Base-by-base conservation (phyloP, 2,113 vertebrate species). In the Rhinolophus sinicus region DNA sequence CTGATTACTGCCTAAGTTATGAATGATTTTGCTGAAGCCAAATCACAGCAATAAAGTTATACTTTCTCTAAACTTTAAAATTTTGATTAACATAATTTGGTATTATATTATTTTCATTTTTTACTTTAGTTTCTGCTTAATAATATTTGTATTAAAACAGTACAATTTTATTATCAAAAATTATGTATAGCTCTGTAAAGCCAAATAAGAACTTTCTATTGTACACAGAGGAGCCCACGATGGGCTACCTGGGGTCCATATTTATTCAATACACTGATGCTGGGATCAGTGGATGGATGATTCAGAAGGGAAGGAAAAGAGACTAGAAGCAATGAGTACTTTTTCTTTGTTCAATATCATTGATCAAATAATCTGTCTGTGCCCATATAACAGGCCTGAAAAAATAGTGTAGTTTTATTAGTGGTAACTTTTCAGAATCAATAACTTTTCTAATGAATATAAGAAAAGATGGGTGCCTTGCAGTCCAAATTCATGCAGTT, bases 391-490 rank as follows among this genome's bases (percentile, higher is more conserved):
- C 56, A 83, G 67, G n/a, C 38, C 67, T 88, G 56, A 78, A 93
- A 95, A 95, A 96, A 96, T 8, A 78, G 35, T 88, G 72, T 83
- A 54, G 90, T 91, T 95, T 97, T 97, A 97, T 97, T 96, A 88
- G 94, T 75, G 76, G 70, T 90, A 96, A 96, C 88, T 86, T 96
- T 97, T 76, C 93, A 96, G 60, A 95, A 97, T 98, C 96, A 94
- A 97, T 97, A 96, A 95, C 94, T 82, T 96, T 94, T 88, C 97
- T 96, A 97, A 97, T 96, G 90, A 96, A 94, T 90, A 93, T 88
- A 97, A 95, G 97, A 97, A 95, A 98, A 97, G 65, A 76, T 64
- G 13, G 33, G 47, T 94, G 40, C 58, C 87, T 75, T 56, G 90
- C 64, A 93, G 86, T 75, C 47, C 90, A 97, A 65, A 95, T 95